A percentile compares a stretch with the other conserved stretches of the same genome.
Evolutionary conservation across 2,888 invertebrate species (phyloP).

Genomic region (Sesia apiformis): DNA sequence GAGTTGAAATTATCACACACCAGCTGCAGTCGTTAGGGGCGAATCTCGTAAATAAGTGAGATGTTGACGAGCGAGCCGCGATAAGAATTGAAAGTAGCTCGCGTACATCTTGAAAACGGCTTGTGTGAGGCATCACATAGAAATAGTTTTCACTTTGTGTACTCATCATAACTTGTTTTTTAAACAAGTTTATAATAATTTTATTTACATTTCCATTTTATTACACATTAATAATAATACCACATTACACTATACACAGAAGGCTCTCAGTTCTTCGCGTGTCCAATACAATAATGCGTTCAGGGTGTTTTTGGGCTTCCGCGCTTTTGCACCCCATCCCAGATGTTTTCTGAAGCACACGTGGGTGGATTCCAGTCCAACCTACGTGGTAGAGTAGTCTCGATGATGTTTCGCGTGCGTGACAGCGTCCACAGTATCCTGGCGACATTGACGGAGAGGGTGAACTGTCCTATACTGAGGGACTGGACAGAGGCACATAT

Average conservation of each 20-base stretch:
- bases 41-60: conserved; percentile 64
- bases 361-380: background rate
- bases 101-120: too few relatives aligned
- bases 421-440: too few relatives aligned
- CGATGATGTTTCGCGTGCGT: background rate
- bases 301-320: conserved; percentile 6
- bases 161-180: too few relatives aligned
- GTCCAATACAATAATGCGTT: conserved; percentile 8
- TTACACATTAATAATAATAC: too few relatives aligned
- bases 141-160: too few relatives aligned
- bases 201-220: too few relatives aligned
- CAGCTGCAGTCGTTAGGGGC: conserved; percentile 37
- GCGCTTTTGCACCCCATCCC: conserved; percentile 5
- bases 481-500: too few relatives aligned
- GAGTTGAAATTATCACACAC: background rate
- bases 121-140: too few relatives aligned
- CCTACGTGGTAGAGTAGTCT: background rate
- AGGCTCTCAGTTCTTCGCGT: conserved; percentile 2
- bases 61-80: conserved; percentile 54
- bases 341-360: conserved; percentile 3
- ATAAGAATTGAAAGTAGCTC: conserved; percentile 46
- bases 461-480: too few relatives aligned
- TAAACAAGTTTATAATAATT: too few relatives aligned
- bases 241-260: too few relatives aligned
- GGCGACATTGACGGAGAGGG: too few relatives aligned